Evolutionary conservation across 2,797 vertebrate species (phyloP).

Genomic region (Typhlichthys eigenmanni): DNA sequence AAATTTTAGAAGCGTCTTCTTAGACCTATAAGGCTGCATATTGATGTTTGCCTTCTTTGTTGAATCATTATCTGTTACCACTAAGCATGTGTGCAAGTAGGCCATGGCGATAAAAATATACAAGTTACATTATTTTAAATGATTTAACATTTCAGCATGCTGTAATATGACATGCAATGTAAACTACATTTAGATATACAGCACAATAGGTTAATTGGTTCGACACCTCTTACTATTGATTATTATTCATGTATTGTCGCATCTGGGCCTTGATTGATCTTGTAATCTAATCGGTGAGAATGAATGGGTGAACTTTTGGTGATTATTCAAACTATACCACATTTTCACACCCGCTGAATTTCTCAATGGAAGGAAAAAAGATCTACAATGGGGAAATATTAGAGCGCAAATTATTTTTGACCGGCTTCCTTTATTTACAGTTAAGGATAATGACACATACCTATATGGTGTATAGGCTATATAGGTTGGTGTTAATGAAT

Average conservation of each 20-base stretch:
- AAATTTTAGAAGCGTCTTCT: constrained; percentile 1
- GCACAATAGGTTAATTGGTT: neutral
- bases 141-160: neutral
- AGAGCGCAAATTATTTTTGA: constrained; percentile 40
- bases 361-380: neutral
- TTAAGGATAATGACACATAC: neutral
- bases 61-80: too few relatives aligned
- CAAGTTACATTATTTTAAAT: neutral
- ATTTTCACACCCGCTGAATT: too few relatives aligned
- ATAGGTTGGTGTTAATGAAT: neutral
- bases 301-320: neutral
- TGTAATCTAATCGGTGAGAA: neutral
- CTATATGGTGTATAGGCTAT: constrained; percentile 5
- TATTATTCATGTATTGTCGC: constrained; percentile 4
- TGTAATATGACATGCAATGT: neutral
- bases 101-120: too few relatives aligned
- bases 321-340: neutral
- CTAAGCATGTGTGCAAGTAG: too few relatives aligned
- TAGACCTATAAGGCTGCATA: neutral
- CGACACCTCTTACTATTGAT: constrained; percentile 13
- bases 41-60: neutral
- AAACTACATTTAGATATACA: constrained; percentile 1
- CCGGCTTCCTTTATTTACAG: constrained; percentile 25
- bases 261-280: neutral
- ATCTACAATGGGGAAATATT: constrained; percentile 31